A percentile compares a stretch with the other conserved stretches of the same genome.
phyloP scores from a whole-genome alignment of 2,113 vertebrate species.

The Percopsis transmontana region DNA sequence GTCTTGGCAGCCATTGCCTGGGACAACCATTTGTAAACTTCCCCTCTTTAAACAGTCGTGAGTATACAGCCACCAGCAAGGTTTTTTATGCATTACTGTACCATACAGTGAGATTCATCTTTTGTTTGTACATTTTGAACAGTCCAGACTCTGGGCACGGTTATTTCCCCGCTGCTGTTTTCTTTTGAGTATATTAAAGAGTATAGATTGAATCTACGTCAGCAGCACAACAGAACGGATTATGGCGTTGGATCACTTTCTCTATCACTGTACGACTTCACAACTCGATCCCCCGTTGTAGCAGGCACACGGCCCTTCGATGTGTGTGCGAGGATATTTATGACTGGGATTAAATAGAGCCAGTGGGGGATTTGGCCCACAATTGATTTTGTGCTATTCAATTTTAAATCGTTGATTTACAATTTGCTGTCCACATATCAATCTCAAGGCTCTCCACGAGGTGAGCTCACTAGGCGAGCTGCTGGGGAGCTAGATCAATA shows the following conservation, averaged over 20 bases:
- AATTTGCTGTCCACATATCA: constrained; percentile 69
- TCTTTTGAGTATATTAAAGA: constrained; percentile 22
- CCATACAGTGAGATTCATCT: no score
- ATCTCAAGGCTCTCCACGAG: constrained; percentile 59
- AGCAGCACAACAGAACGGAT: constrained; percentile 37
- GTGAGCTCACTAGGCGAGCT: constrained; percentile 49
- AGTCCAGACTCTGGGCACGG: no score
- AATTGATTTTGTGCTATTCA: constrained; percentile 73
- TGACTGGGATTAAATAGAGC: constrained; percentile 67
- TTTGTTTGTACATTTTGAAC: no score
- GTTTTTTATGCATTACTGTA: no score
- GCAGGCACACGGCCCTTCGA: constrained; percentile 46
- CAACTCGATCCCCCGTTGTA: constrained; percentile 46
- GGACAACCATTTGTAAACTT: no score
- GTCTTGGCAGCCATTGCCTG: no score
- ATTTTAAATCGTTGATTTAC: constrained; percentile 77
- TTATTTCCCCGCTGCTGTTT: constrained; percentile 1
- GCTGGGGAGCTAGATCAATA: constrained; percentile 60
- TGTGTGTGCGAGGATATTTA: constrained; percentile 65
- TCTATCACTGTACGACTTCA: constrained; percentile 44
- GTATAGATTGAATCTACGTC: constrained; percentile 23
- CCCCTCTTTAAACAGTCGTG: no score
- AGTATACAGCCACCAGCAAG: no score
- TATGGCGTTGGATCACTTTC: constrained; percentile 25
- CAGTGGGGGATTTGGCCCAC: constrained; percentile 60